Evolutionary conservation across 2,797 vertebrate species (phyloP).

Genomic region (Amblyopsis hoosieri): DNA sequence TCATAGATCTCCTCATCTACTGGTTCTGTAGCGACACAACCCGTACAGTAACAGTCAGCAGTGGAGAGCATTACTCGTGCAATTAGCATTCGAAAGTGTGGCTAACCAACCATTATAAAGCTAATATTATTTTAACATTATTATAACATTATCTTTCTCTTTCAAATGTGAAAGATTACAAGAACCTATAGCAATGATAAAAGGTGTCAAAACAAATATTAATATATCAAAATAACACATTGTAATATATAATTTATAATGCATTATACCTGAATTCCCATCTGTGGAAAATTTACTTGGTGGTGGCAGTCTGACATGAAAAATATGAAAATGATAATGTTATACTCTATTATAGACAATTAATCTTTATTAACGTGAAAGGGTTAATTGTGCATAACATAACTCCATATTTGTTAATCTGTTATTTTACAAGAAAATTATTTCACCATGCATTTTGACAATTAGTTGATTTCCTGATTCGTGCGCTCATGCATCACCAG

Average conservation of each 20-base stretch:
- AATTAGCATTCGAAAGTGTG: neutral
- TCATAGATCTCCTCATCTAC: slow-evolving; percentile 69
- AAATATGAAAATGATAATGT: slow-evolving; percentile 27
- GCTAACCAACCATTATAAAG: neutral
- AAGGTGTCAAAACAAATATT: no score
- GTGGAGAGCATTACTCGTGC: neutral
- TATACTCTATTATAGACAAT: slow-evolving; percentile 5
- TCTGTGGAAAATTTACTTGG: slow-evolving; percentile 74
- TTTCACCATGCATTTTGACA: no score
- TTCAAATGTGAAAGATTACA: no score
- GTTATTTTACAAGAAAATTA: no score
- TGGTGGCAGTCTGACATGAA: slow-evolving; percentile 71
- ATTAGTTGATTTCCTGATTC: no score
- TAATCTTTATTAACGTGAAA: neutral
- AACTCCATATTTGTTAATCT: no score
- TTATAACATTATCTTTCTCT: no score
- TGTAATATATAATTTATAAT: neutral
- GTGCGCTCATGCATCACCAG: no score
- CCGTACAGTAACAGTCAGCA: neutral
- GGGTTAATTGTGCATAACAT: no score
- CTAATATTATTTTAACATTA: no score
- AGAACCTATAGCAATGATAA: no score
- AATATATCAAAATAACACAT: no score
- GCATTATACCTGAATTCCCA: slow-evolving; percentile 63
- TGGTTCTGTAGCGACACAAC: slow-evolving; percentile 8